These are phyloP conservation scores for Hydractinia echinata DNA, from an alignment of 30 jellyfish, hydroid and myxozoan species.

Conservation along the genomic window DNA sequence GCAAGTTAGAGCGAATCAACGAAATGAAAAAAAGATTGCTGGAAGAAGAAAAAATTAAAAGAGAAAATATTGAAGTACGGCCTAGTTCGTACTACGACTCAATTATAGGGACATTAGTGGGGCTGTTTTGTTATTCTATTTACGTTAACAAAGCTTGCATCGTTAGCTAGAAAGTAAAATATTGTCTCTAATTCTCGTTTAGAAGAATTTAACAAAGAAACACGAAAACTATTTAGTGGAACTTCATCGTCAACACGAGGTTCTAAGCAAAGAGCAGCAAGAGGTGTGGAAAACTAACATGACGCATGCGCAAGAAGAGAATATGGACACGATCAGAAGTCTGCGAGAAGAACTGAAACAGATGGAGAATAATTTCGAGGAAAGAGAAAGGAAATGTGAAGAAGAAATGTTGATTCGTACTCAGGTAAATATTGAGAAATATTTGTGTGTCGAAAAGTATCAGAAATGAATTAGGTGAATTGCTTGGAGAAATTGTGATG, in stretches of 20 bases:
- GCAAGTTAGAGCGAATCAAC: background rate
- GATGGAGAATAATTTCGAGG: background rate
- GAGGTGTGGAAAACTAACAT: background rate
- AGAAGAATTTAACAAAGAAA: too few species aligned
- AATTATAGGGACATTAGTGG: too few species aligned
- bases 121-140: too few species aligned
- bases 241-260: background rate
- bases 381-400: background rate
- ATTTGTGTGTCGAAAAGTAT: too few species aligned
- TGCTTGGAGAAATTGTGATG: too few species aligned
- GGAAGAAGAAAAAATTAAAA: constrained; percentile 1
- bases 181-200: too few species aligned
- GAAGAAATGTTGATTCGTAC: background rate
- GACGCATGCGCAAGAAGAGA: background rate
- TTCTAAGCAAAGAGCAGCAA: background rate
- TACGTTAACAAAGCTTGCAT: too few species aligned
- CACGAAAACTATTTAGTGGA: background rate
- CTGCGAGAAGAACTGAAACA: background rate
- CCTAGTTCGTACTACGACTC: too few species aligned
- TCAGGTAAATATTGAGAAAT: background rate
- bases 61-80: background rate
- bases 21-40: constrained; percentile 3
- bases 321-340: background rate
- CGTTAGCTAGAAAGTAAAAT: too few species aligned
- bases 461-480: too few species aligned